phyloP scores from a whole-genome alignment of 2,797 vertebrate species.

The Tenualosa ilisha region DNA sequence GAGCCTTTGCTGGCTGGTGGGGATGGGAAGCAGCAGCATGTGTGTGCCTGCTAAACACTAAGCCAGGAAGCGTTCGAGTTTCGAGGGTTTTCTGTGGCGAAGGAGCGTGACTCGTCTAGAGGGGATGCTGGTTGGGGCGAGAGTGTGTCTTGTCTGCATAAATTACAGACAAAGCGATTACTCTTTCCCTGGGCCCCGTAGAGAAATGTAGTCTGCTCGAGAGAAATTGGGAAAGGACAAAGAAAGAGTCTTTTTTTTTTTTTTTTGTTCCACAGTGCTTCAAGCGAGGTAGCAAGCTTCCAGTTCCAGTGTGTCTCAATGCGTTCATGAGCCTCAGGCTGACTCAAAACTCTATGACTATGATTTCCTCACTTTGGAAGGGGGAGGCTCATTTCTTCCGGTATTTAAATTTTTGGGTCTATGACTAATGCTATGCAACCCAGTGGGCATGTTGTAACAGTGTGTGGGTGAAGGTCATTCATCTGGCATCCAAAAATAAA shows the following conservation, averaged over 20 bases:
- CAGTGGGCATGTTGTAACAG: background rate
- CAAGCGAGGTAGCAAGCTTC: background rate
- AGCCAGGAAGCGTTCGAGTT: background rate
- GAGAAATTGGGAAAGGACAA: background rate
- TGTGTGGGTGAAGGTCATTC: background rate
- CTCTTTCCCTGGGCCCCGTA: background rate
- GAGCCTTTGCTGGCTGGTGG: background rate
- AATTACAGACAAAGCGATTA: background rate
- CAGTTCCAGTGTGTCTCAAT: background rate
- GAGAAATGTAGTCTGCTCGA: background rate
- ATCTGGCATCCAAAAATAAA: constrained; percentile 8
- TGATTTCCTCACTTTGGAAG: background rate
- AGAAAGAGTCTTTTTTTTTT: background rate
- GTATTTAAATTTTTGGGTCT: background rate
- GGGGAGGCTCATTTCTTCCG: background rate
- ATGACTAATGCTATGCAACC: constrained; percentile 1
- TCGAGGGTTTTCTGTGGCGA: background rate
- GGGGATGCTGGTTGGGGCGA: background rate
- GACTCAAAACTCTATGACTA: background rate
- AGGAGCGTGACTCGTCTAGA: background rate
- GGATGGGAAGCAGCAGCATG: background rate
- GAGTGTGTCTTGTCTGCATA: background rate
- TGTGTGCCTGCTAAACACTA: background rate
- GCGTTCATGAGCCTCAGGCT: background rate
- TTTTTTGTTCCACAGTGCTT: background rate